These are phyloP conservation scores for Archaeoteleia sp. DNA, from an alignment of 2,888 invertebrate species.

Conservation along the genomic window DNA sequence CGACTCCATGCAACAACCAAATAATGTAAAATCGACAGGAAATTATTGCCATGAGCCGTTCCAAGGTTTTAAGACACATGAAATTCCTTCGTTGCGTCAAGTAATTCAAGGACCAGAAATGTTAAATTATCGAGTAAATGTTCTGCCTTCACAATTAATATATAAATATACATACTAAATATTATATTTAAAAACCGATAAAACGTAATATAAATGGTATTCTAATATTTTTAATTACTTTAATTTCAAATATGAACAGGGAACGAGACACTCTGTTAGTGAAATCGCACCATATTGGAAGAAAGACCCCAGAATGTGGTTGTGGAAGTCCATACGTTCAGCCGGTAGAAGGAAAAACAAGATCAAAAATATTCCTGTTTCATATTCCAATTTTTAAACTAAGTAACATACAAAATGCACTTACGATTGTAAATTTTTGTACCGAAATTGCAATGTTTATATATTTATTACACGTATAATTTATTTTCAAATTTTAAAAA, in stretches of 20 bases:
- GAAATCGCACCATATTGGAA: constrained; percentile 82
- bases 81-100: constrained; percentile 62
- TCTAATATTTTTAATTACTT: too few species aligned
- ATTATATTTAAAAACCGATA: too few species aligned
- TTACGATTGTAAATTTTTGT: too few species aligned
- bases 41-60: constrained; percentile 59
- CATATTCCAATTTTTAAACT: constrained; percentile 1
- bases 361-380: constrained; percentile 19
- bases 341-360: constrained; percentile 57
- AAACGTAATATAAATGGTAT: too few species aligned
- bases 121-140: constrained; percentile 66
- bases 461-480: too few species aligned
- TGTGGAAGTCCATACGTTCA: constrained; percentile 76
- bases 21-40: constrained; percentile 56
- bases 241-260: too few species aligned
- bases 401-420: neutral
- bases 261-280: constrained; percentile 77
- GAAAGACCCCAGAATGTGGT: constrained; percentile 83
- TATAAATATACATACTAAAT: too few species aligned
- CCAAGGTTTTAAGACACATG: constrained; percentile 59
- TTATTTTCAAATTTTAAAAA: too few species aligned
- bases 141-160: too few species aligned
- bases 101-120: constrained; percentile 66
- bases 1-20: constrained; percentile 42
- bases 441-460: too few species aligned